These are phyloP conservation scores for Phenganax marumi DNA, from an alignment of 92 coral and sea anemone species.

Conservation along the genomic window DNA sequence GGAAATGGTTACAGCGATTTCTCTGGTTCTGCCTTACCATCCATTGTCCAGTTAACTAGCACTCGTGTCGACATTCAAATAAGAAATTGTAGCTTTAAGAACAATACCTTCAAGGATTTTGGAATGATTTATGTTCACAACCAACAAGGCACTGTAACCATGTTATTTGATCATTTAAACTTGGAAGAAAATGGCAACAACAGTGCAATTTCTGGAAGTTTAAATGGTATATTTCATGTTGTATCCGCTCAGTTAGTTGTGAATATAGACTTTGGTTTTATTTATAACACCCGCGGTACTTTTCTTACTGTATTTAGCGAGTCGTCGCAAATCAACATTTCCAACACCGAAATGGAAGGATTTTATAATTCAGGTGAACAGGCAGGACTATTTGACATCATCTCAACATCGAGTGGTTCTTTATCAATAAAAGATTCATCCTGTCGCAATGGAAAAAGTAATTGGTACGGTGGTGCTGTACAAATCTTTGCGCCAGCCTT, in stretches of 20 bases:
- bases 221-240: slow-evolving; percentile 7
- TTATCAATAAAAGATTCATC: slow-evolving; percentile 17
- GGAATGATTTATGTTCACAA: slow-evolving; percentile 35
- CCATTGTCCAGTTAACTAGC: neutral
- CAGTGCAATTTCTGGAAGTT: neutral
- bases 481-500: slow-evolving; percentile 2
- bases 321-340: neutral
- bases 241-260: neutral
- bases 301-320: neutral
- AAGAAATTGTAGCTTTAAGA: slow-evolving; percentile 26
- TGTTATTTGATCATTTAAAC: neutral
- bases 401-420: neutral
- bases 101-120: slow-evolving; percentile 5
- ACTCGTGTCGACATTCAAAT: slow-evolving; percentile 16
- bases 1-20: slow-evolving; percentile 5
- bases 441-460: neutral
- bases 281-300: slow-evolving; percentile 6
- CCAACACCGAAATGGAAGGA: neutral
- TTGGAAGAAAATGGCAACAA: slow-evolving; percentile 21
- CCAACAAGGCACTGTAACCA: slow-evolving; percentile 4
- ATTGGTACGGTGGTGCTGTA: slow-evolving; percentile 30
- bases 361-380: neutral
- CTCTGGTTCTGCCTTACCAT: neutral
- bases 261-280: neutral
- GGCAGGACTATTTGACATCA: slow-evolving; percentile 32